These are phyloP conservation scores for Acronicta aceris DNA, from an alignment of 2,888 invertebrate species.

Conservation along the genomic window DNA sequence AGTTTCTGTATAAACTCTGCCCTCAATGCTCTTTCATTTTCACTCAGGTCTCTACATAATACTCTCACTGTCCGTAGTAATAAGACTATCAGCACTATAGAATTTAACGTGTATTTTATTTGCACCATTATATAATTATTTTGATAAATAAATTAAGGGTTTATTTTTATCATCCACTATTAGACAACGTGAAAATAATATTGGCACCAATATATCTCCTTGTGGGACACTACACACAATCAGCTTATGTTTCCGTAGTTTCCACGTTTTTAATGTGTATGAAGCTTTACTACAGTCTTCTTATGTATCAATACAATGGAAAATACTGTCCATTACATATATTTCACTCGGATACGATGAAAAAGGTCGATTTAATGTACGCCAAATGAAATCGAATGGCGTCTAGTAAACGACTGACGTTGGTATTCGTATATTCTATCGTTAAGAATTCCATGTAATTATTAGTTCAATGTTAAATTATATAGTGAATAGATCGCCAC, in stretches of 20 bases:
- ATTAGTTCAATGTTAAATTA: slow-evolving; percentile 74
- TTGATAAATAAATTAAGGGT: not conserved
- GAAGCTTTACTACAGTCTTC: not conserved
- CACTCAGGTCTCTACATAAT: slow-evolving; percentile 72
- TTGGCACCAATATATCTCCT: slow-evolving; percentile 11
- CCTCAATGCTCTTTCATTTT: slow-evolving; percentile 75
- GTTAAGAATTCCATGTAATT: slow-evolving; percentile 50
- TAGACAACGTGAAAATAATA: slow-evolving; percentile 4
- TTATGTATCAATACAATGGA: not conserved
- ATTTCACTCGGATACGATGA: not conserved
- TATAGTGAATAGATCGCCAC: slow-evolving; percentile 55
- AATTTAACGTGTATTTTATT: slow-evolving; percentile 33
- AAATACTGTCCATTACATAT: not conserved
- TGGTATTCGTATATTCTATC: slow-evolving; percentile 51
- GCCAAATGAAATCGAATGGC: not conserved
- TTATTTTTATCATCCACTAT: slow-evolving; percentile 20
- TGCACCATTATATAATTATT: slow-evolving; percentile 28
- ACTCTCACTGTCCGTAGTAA: slow-evolving; percentile 59
- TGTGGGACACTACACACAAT: slow-evolving; percentile 19
- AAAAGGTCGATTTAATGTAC: not conserved
- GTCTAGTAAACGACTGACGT: slow-evolving; percentile 48
- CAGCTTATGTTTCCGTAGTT: not conserved
- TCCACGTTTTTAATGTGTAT: not conserved
- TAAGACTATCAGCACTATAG: slow-evolving; percentile 55
- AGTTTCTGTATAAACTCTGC: slow-evolving; percentile 91